Conservation (phyloP, 2,888 invertebrate species). For the Caprella mutica region DNA sequence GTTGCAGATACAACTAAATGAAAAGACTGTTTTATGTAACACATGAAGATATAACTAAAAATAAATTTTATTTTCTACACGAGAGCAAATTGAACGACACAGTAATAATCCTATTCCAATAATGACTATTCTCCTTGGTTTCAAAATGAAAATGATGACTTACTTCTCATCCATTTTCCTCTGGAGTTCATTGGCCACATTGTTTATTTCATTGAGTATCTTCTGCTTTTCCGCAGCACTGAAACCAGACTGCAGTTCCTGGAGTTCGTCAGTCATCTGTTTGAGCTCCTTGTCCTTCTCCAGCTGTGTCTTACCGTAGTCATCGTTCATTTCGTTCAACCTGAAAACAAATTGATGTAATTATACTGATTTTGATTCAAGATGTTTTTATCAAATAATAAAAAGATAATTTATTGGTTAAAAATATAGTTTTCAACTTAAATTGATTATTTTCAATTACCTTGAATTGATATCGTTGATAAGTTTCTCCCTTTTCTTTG, state of each 20-base stretch:
- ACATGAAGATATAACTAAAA: no score
- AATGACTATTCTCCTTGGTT: no score
- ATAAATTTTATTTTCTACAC: no score
- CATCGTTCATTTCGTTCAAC: constrained; percentile 28
- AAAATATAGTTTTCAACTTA: neutral
- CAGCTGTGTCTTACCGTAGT: constrained; percentile 27
- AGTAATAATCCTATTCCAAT: no score
- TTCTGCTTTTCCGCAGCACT: constrained; percentile 34
- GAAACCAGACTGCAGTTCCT: constrained; percentile 24
- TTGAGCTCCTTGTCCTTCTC: constrained; percentile 31
- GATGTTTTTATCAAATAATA: neutral
- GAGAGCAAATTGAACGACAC: no score
- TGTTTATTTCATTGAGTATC: constrained; percentile 32
- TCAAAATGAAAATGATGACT: no score
- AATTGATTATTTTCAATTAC: constrained; percentile 7
- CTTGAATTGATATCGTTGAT: constrained; percentile 25
- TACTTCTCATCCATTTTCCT: constrained; percentile 33
- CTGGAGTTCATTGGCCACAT: constrained; percentile 30
- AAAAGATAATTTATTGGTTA: neutral
- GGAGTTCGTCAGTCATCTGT: constrained; percentile 27
- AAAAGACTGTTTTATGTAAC: no score
- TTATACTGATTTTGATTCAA: no score
- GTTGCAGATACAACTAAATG: no score
- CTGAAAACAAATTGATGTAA: no score
- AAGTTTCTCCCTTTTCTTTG: constrained; percentile 30